Conservation (phyloP, 2,113 vertebrate species). For the Passer domesticus region DNA sequence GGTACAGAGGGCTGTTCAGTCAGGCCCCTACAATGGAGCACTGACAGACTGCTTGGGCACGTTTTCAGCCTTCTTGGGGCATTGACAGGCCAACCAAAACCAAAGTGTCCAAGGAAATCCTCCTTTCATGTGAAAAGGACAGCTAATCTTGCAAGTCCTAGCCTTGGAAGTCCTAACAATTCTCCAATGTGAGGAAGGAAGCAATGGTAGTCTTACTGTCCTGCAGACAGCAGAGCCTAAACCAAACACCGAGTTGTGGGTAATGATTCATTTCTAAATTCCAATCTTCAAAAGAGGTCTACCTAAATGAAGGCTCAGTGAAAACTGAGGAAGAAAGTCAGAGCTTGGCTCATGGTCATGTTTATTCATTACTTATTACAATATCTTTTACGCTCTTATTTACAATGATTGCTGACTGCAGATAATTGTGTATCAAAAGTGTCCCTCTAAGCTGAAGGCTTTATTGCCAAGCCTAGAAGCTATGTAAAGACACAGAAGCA, state of each 20-base stretch:
- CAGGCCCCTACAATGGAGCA: not conserved
- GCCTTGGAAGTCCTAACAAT: not conserved
- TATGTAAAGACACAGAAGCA: not conserved
- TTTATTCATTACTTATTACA: not conserved
- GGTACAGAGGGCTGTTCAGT: rapidly evolving
- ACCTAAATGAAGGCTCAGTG: not conserved
- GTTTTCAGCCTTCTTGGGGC: not conserved
- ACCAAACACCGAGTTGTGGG: not conserved
- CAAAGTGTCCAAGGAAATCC: rapidly evolving
- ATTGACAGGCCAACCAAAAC: not conserved
- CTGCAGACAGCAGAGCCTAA: not conserved
- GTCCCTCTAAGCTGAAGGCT: not conserved
- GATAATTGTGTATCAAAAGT: not conserved
- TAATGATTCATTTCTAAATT: not conserved
- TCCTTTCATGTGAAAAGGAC: not conserved
- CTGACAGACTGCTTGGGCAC: not conserved
- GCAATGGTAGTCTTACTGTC: not conserved
- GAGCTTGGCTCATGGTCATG: not conserved
- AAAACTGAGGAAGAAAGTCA: not conserved
- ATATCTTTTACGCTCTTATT: not conserved
- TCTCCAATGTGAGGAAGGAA: not conserved
- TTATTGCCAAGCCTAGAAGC: not conserved
- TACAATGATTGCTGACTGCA: not conserved
- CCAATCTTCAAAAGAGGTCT: not conserved
- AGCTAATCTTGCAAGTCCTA: not conserved